phyloP scores from a whole-genome alignment of 30 jellyfish, hydroid and myxozoan species.

The Sanderia malayensis region DNA sequence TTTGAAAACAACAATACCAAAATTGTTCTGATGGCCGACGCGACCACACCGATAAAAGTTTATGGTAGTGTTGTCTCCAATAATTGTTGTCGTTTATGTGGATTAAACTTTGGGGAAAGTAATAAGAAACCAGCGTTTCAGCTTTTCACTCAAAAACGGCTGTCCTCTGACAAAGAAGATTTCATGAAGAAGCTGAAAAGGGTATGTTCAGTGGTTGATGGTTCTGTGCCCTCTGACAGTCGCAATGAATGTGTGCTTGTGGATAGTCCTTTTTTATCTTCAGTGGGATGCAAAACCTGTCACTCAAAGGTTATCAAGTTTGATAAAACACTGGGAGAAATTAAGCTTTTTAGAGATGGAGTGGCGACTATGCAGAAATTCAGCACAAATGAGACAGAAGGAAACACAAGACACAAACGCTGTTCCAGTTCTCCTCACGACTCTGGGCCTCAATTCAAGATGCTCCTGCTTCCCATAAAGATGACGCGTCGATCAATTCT shows the following conservation, averaged over 20 bases:
- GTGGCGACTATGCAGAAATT: not conserved
- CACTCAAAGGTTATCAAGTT: not conserved
- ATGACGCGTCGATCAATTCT: not conserved
- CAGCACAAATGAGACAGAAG: not conserved
- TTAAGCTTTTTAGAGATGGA: not conserved
- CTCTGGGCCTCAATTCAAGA: not conserved
- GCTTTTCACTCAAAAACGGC: not conserved
- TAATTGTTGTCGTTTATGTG: not conserved
- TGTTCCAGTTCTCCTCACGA: not conserved
- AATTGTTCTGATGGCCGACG: constrained; percentile 4
- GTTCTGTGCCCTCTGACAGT: too few relatives aligned
- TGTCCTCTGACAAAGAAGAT: not conserved
- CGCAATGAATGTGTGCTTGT: not conserved
- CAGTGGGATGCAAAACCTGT: not conserved
- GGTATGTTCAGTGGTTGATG: too few relatives aligned
- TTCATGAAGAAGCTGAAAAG: not conserved
- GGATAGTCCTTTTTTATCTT: not conserved
- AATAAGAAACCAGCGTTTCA: not conserved
- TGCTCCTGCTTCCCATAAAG: not conserved
- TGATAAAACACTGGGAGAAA: not conserved
- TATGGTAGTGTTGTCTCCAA: not conserved
- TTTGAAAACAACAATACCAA: too few relatives aligned
- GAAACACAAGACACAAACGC: not conserved
- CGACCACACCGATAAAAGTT: not conserved
- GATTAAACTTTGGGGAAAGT: not conserved